Evolutionary conservation across 2,797 vertebrate species (phyloP).

Genomic region (Leptoclinus maculatus): DNA sequence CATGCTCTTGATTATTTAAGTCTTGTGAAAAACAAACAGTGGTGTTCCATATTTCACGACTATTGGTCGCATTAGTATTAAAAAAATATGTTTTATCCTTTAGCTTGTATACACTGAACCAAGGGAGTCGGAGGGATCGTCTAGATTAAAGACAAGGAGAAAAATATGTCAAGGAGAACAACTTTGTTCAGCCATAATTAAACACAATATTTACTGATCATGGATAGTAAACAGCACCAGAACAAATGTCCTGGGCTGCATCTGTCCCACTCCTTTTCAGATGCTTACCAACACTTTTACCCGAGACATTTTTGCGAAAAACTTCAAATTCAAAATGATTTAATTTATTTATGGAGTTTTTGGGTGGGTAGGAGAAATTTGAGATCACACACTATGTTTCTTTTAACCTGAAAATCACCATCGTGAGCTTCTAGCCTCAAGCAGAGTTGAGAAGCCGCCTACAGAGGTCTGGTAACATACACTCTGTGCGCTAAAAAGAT

Average conservation of each 20-base stretch:
- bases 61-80: constrained; percentile 12
- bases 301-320: not conserved
- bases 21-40: constrained; percentile 43
- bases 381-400: not conserved
- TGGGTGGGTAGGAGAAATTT: not conserved
- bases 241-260: not conserved
- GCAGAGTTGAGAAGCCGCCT: not conserved
- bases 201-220: not conserved
- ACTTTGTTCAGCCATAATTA: not conserved
- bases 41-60: constrained; percentile 7
- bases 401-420: not conserved
- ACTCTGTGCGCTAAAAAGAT: not conserved
- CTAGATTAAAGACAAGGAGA: not conserved
- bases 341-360: not conserved
- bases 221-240: not conserved
- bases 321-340: not conserved
- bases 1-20: constrained; percentile 25
- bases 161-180: not conserved
- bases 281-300: not conserved
- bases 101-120: not conserved
- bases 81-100: not conserved
- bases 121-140: not conserved
- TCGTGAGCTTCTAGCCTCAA: not conserved
- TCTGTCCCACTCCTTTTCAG: not conserved
- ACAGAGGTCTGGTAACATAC: not conserved